Conservation (phyloP, 2,888 invertebrate genomes). For the Portevinia maculata region DNA sequence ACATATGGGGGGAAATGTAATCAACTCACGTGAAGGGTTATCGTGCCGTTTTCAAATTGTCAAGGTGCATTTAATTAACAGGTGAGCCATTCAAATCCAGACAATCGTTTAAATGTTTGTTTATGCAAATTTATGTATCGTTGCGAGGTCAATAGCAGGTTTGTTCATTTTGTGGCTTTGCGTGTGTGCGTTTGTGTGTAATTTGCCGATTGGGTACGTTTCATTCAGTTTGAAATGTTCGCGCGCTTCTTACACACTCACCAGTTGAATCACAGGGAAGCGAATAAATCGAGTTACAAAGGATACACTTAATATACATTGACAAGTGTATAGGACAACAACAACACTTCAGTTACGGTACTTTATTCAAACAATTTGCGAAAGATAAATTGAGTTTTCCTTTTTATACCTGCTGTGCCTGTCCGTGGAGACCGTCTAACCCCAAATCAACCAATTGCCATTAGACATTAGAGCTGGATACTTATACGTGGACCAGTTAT, state of each 20-base stretch:
- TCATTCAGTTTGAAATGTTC: conserved; percentile 6
- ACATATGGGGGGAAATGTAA: no score
- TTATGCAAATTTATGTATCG: conserved; percentile 58
- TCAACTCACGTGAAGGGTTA: conserved; percentile 4
- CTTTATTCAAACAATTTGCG: conserved; percentile 32
- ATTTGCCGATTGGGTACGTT: background rate
- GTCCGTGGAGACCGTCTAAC: conserved; percentile 19
- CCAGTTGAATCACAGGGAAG: background rate
- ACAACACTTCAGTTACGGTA: background rate
- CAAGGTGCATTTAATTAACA: conserved; percentile 53
- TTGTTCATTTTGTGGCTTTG: background rate
- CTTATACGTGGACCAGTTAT: background rate
- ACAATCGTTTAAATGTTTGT: conserved; percentile 12
- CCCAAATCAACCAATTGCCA: conserved; percentile 10
- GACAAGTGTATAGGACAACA: background rate
- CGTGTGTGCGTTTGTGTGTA: background rate
- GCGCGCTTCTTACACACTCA: background rate
- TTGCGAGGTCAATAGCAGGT: conserved; percentile 27
- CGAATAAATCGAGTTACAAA: conserved; percentile 2
- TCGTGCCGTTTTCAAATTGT: conserved; percentile 9
- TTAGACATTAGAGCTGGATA: background rate
- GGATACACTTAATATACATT: conserved; percentile 24
- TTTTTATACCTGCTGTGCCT: conserved; percentile 77
- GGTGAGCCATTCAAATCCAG: conserved; percentile 42
- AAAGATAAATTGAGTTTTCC: conserved; percentile 75